These are phyloP conservation scores for Trichopria drosophilae DNA, from an alignment of 2,888 invertebrate genomes.

Conservation along the genomic window DNA sequence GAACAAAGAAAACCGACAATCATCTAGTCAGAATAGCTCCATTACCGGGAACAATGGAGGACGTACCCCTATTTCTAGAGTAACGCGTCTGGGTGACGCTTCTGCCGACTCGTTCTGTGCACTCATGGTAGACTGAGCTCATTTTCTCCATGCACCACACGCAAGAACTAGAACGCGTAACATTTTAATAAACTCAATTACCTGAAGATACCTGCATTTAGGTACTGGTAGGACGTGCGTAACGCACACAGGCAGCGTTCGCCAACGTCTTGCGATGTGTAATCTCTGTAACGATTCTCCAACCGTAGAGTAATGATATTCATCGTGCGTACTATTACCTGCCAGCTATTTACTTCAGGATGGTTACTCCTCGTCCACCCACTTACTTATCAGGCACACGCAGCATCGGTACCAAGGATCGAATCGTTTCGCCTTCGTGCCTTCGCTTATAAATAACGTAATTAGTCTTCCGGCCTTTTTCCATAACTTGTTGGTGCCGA, in stretches of 20 bases:
- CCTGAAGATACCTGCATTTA: conserved; percentile 41
- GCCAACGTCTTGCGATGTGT: too few relatives aligned
- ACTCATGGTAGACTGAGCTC: conserved; percentile 38
- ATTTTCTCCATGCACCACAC: conserved; percentile 41
- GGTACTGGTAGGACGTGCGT: conserved; percentile 5
- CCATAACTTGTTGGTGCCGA: too few relatives aligned
- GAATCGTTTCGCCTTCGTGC: too few relatives aligned
- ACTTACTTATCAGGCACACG: conserved; percentile 10
- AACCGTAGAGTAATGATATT: not conserved
- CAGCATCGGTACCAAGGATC: too few relatives aligned
- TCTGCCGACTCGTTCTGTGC: conserved; percentile 17
- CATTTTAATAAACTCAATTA: conserved; percentile 58
- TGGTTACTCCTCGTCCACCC: conserved; percentile 4
- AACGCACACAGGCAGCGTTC: not conserved
- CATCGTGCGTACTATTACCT: too few relatives aligned
- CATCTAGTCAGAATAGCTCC: too few relatives aligned
- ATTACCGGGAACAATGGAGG: too few relatives aligned
- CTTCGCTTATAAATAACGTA: conserved; percentile 44
- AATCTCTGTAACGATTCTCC: too few relatives aligned
- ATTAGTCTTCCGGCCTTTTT: conserved; percentile 43
- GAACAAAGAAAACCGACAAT: too few relatives aligned
- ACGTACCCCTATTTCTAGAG: too few relatives aligned
- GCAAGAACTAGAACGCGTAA: conserved; percentile 57
- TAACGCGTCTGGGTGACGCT: conserved; percentile 1
- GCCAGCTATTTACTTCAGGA: too few relatives aligned